Conservation (phyloP, 2,113 vertebrate genomes). For the Tetraodon nigroviridis region DNA sequence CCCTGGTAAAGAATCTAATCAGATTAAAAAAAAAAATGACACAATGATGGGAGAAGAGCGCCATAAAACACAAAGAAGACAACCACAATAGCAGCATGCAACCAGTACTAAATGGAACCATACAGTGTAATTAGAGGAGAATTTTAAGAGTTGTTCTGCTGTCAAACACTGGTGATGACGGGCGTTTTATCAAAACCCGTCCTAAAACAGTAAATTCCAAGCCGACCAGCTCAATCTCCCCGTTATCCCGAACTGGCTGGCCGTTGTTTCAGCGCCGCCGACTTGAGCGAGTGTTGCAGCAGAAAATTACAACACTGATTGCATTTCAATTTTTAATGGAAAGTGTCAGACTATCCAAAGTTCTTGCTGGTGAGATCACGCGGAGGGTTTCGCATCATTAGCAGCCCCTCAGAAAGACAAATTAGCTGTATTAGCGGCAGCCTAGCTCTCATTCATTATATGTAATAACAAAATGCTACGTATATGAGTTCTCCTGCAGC, state of each 20-base stretch:
- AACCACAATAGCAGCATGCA: no score
- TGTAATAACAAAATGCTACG: slow-evolving; percentile 65
- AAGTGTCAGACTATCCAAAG: slow-evolving; percentile 54
- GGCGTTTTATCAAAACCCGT: no score
- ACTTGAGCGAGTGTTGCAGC: slow-evolving; percentile 49
- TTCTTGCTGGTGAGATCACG: slow-evolving; percentile 55
- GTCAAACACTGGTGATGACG: no score
- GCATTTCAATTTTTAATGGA: slow-evolving; percentile 71
- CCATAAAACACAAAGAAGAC: no score
- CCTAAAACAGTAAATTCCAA: no score
- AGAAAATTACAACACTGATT: slow-evolving; percentile 64
- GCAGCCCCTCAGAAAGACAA: slow-evolving; percentile 70
- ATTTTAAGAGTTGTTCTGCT: no score
- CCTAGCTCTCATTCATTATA: slow-evolving; percentile 76
- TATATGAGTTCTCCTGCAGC: slow-evolving; percentile 59
- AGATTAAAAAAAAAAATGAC: no score
- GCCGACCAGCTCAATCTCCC: slow-evolving; percentile 13
- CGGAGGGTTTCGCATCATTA: slow-evolving; percentile 71
- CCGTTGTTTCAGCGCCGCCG: slow-evolving; percentile 66
- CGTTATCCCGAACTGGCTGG: slow-evolving; percentile 60
- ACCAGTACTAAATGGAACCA: no score
- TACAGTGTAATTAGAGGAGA: no score
- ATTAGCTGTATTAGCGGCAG: slow-evolving; percentile 70
- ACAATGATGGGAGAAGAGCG: no score
- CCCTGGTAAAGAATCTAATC: no score